Evolutionary conservation across 2,888 invertebrate genomes (phyloP).

Genomic region (Cataglyphis altisquamis): DNA sequence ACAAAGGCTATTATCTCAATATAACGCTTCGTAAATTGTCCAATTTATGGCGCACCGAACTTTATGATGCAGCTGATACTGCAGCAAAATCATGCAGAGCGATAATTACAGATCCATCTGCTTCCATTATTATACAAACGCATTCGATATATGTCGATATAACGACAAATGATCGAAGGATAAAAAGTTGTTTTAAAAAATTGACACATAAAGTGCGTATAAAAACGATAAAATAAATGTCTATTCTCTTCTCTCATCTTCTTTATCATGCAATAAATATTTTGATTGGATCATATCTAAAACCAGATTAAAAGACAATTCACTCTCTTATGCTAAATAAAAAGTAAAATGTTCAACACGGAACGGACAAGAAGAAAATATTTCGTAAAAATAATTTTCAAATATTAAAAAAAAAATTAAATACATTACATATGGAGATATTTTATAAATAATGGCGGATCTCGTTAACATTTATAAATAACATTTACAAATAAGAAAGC

Average conservation of each 20-base stretch:
- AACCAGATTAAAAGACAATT: not conserved
- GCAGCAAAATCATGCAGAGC: slow-evolving; percentile 9
- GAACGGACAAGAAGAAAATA: not conserved
- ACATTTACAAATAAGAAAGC: slow-evolving; percentile 30
- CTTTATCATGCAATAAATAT: not conserved
- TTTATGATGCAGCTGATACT: slow-evolving; percentile 30
- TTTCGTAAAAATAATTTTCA: not conserved
- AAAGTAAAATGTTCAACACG: not conserved
- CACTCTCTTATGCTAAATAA: not conserved
- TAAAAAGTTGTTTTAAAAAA: not conserved
- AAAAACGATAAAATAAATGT: not conserved
- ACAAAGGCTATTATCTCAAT: not conserved
- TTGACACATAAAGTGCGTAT: not conserved
- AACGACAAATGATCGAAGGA: not conserved
- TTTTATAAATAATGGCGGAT: not conserved
- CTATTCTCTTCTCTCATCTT: not conserved
- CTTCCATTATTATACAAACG: not conserved
- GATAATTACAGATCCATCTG: slow-evolving; percentile 32
- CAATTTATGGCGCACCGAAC: slow-evolving; percentile 18
- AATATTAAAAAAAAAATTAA: not conserved
- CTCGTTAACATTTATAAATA: not conserved
- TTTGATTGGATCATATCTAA: not conserved
- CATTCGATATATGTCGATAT: not conserved
- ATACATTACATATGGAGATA: not conserved
- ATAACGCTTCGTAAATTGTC: slow-evolving; percentile 33